These are phyloP conservation scores for Calyptommatus sinebrachiatus DNA, from an alignment of 2,113 vertebrate species.

Conservation along the genomic window DNA sequence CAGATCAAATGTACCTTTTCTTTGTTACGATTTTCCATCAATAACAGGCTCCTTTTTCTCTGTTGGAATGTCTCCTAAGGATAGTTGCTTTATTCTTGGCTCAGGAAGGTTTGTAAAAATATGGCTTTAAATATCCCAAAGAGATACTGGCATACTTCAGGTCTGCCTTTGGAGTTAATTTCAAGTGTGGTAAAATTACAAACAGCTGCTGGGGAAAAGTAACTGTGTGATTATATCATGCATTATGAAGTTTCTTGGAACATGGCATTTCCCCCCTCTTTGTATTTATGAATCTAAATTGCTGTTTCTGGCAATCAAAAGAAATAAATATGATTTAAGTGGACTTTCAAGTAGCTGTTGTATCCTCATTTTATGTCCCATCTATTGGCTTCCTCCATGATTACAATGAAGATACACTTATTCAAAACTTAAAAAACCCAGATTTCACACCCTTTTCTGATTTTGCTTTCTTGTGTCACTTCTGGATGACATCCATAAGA, in stretches of 20 bases:
- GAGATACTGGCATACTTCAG: not conserved
- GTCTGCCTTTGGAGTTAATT: not conserved
- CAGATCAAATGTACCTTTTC: conserved; percentile 32
- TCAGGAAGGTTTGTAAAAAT: not conserved
- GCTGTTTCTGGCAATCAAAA: not conserved
- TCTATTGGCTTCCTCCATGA: not conserved
- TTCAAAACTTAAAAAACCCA: not conserved
- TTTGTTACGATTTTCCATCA: conserved; percentile 16
- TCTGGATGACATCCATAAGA: not conserved
- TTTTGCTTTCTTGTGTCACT: not conserved
- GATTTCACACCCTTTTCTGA: not conserved
- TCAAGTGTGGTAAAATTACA: not conserved
- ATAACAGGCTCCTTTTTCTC: conserved; percentile 16
- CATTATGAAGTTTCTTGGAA: not conserved
- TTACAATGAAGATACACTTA: not conserved
- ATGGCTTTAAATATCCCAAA: not conserved
- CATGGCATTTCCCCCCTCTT: not conserved
- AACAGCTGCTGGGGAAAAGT: not conserved
- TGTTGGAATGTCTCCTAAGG: conserved; percentile 24
- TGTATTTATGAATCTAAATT: not conserved
- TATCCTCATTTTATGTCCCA: not conserved
- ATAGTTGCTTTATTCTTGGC: not conserved
- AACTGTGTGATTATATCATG: not conserved
- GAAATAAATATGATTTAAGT: not conserved
- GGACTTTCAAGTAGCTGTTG: no score